These are phyloP conservation scores for Xestobium rufovillosum DNA, from an alignment of 2,888 invertebrate genomes.

Conservation along the genomic window DNA sequence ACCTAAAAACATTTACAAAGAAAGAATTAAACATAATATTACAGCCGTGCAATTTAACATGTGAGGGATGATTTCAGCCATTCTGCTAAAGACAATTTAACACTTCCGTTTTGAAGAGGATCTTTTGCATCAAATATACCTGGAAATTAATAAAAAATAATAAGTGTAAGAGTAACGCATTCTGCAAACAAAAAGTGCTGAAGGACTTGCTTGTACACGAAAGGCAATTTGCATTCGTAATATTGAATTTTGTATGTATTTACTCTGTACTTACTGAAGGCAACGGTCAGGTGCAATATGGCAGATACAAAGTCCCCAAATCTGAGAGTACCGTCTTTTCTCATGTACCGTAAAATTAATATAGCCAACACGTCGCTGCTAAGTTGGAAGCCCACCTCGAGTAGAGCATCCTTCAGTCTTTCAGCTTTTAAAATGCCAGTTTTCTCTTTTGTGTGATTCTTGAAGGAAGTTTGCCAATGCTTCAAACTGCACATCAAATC, in stretches of 20 bases:
- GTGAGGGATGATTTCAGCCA: constrained; percentile 68
- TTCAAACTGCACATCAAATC: constrained; percentile 87
- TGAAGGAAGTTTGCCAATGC: constrained; percentile 85
- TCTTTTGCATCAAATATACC: constrained; percentile 71
- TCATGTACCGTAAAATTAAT: constrained; percentile 78
- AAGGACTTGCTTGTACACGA: no score
- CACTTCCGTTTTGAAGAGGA: constrained; percentile 69
- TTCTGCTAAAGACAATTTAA: constrained; percentile 76
- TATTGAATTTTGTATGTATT: constrained; percentile 4
- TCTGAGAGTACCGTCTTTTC: constrained; percentile 84
- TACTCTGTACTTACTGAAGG: constrained; percentile 63
- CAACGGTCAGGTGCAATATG: constrained; percentile 78
- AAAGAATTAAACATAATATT: no score
- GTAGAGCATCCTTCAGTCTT: constrained; percentile 71
- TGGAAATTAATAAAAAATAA: constrained; percentile 39
- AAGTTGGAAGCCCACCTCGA: constrained; percentile 82
- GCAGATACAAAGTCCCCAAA: constrained; percentile 90
- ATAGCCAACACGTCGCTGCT: constrained; percentile 78
- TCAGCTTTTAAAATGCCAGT: constrained; percentile 85
- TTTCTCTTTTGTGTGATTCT: constrained; percentile 83
- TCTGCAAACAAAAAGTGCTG: no score
- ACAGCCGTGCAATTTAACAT: no score
- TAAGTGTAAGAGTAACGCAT: constrained; percentile 5
- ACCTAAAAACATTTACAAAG: no score
- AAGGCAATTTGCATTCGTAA: no score